Percentiles rank a stretch among this genome's conserved stretches.
phyloP scores from a whole-genome alignment of 2,888 invertebrate genomes.

The Entomobrya multifasciata region DNA sequence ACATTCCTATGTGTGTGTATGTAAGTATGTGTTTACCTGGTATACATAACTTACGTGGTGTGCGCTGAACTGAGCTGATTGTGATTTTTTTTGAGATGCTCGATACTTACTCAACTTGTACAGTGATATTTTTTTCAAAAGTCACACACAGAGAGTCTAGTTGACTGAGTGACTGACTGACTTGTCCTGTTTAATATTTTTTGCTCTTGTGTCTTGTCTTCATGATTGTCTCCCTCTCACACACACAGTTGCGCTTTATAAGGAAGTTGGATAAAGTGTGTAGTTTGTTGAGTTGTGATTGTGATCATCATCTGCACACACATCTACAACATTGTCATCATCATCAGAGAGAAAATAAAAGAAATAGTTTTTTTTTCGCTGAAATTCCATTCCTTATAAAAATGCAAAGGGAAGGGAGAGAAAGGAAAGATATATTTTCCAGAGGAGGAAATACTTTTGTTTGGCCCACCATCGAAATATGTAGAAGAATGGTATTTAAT shows the following conservation, averaged over 20 bases:
- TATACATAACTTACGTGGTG: constrained; percentile 51
- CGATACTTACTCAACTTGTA: not conserved
- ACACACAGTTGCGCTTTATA: not conserved
- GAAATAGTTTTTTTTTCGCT: constrained; percentile 18
- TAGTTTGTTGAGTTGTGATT: constrained; percentile 3
- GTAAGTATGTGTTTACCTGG: constrained; percentile 44
- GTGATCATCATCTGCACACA: constrained; percentile 30
- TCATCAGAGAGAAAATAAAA: not conserved
- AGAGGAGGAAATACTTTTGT: not conserved
- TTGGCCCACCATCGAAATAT: not conserved
- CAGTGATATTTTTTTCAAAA: constrained; percentile 31
- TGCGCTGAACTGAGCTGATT: not conserved
- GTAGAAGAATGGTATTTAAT: not conserved
- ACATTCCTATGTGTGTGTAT: constrained; percentile 20
- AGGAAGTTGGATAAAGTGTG: constrained; percentile 48
- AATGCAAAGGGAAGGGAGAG: not conserved
- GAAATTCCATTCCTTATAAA: constrained; percentile 19
- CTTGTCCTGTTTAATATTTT: constrained; percentile 44
- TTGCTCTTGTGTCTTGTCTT: not conserved
- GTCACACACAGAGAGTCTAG: constrained; percentile 1
- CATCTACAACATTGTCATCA: not conserved
- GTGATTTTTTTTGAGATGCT: not conserved
- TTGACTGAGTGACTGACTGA: constrained; percentile 53
- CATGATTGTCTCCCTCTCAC: not conserved
- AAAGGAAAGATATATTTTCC: too few relatives aligned